A percentile compares a stretch with the other conserved stretches of the same genome.
These are phyloP conservation scores for Cherax destructor DNA, from an alignment of 1,140 invertebrate genomes.

Conservation along the genomic window DNA sequence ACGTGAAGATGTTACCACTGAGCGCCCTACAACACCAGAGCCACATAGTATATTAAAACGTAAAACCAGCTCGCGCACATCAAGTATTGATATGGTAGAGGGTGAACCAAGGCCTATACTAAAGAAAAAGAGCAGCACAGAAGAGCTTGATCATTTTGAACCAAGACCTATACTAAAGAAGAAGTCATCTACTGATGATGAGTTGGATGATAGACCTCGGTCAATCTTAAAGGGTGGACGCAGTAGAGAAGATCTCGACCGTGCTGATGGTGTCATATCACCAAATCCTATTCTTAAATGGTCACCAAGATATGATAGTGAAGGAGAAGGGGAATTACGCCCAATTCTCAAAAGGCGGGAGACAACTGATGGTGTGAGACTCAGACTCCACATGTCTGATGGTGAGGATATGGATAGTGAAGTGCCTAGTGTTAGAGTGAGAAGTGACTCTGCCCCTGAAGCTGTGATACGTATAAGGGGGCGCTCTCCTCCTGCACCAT, in stretches of 20 bases:
- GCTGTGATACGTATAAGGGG: constrained; percentile 52
- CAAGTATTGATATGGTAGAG: constrained; percentile 67
- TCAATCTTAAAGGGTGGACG: constrained; percentile 87
- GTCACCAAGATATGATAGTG: constrained; percentile 60
- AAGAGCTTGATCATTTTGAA: constrained; percentile 73
- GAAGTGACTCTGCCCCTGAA: constrained; percentile 70
- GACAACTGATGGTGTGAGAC: constrained; percentile 65
- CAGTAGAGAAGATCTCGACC: constrained; percentile 76
- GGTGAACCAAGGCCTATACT: constrained; percentile 84
- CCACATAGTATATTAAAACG: constrained; percentile 73
- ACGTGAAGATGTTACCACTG: constrained; percentile 77
- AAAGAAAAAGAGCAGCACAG: constrained; percentile 81
- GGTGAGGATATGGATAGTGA: constrained; percentile 67
- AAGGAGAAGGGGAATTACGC: constrained; percentile 69
- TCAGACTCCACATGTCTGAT: constrained; percentile 66
- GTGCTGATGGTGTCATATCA: constrained; percentile 62
- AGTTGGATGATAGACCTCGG: constrained; percentile 81
- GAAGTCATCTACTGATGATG: constrained; percentile 87
- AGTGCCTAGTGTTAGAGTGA: constrained; percentile 55
- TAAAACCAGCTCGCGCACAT: constrained; percentile 75
- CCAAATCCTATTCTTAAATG: constrained; percentile 69
- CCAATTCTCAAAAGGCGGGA: constrained; percentile 72
- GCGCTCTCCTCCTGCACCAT: constrained; percentile 51
- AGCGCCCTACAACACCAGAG: constrained; percentile 75
- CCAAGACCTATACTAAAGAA: constrained; percentile 88